These are phyloP conservation scores for Euwallacea similis DNA, from an alignment of 1,140 invertebrate species.

Conservation along the genomic window DNA sequence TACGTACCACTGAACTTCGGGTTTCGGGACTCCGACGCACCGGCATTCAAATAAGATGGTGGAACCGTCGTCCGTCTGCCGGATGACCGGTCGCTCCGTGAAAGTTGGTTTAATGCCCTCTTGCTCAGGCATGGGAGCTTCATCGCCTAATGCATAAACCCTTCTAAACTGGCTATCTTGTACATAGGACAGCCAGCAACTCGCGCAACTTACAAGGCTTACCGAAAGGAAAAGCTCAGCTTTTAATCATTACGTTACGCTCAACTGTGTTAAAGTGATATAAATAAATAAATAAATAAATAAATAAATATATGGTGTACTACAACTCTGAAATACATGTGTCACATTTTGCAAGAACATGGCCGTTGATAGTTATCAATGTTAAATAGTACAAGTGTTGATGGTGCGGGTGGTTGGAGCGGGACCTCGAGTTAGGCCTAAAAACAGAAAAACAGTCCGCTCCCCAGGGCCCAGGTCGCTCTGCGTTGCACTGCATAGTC, in stretches of 20 bases:
- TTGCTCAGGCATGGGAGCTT: constrained; percentile 87
- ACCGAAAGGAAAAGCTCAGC: constrained; percentile 53
- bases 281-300: constrained; percentile 36
- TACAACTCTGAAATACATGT: constrained; percentile 49
- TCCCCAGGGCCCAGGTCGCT: constrained; percentile 4
- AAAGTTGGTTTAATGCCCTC: constrained; percentile 93
- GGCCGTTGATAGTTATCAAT: constrained; percentile 49
- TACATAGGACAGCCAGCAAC: constrained; percentile 49
- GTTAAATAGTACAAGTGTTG: constrained; percentile 44
- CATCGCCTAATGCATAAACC: constrained; percentile 74
- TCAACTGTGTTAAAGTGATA: constrained; percentile 48
- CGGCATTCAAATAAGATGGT: constrained; percentile 94
- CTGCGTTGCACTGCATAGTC: constrained; percentile 16
- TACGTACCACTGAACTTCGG: constrained; percentile 87
- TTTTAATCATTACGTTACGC: constrained; percentile 50
- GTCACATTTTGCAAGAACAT: constrained; percentile 54
- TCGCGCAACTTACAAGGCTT: constrained; percentile 52
- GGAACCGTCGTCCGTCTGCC: constrained; percentile 90
- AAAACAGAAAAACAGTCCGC: constrained; percentile 32
- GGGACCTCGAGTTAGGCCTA: constrained; percentile 40
- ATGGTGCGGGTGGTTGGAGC: constrained; percentile 38
- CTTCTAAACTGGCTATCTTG: constrained; percentile 52
- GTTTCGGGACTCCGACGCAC: constrained; percentile 92
- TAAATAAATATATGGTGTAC: constrained; percentile 39
- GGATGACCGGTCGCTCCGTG: constrained; percentile 92